A percentile compares a stretch with the other conserved stretches of the same genome.
Evolutionary conservation across 2,797 vertebrate species (phyloP).

Genomic region (Phaenicophaeus curvirostris): DNA sequence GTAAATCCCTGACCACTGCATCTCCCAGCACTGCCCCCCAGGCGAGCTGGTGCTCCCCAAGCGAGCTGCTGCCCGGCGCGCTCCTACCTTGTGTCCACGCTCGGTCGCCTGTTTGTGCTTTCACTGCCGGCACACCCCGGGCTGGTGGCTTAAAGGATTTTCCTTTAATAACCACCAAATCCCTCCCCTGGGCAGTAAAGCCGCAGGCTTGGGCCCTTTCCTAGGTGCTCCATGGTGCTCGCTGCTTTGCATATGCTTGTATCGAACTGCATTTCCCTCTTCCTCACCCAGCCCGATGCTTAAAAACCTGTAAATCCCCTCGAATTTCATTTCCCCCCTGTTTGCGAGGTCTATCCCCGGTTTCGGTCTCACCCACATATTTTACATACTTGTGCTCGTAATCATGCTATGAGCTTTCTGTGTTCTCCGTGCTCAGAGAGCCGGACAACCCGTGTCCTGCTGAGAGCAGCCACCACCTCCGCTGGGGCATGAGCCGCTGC

Average conservation of each 20-base stretch:
- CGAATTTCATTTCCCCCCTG: background rate
- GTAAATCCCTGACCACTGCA: fast-evolving
- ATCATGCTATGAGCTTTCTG: background rate
- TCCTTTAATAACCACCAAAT: slow-evolving; percentile 73
- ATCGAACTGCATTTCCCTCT: background rate
- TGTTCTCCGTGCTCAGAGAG: fast-evolving
- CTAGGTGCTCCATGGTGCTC: background rate
- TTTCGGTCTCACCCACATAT: background rate
- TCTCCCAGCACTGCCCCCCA: fast-evolving
- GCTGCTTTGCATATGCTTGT: background rate
- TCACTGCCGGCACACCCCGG: slow-evolving; percentile 27
- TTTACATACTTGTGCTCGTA: background rate
- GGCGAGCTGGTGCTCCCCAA: background rate
- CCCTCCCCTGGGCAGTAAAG: slow-evolving; percentile 59
- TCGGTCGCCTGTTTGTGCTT: slow-evolving; percentile 28
- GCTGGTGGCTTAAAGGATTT: slow-evolving; percentile 70
- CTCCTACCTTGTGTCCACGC: background rate
- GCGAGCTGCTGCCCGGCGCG: background rate
- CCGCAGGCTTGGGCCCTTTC: slow-evolving; percentile 8
- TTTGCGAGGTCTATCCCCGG: background rate
- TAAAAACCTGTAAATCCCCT: background rate
- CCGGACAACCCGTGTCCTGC: fast-evolving
- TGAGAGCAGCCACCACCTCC: background rate
- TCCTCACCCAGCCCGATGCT: background rate
- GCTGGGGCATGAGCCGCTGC: background rate